Percentiles rank a stretch among this genome's conserved stretches.
These are phyloP conservation scores for Polyommatus iphigenia DNA, from an alignment of 2,888 invertebrate species.

Conservation along the genomic window DNA sequence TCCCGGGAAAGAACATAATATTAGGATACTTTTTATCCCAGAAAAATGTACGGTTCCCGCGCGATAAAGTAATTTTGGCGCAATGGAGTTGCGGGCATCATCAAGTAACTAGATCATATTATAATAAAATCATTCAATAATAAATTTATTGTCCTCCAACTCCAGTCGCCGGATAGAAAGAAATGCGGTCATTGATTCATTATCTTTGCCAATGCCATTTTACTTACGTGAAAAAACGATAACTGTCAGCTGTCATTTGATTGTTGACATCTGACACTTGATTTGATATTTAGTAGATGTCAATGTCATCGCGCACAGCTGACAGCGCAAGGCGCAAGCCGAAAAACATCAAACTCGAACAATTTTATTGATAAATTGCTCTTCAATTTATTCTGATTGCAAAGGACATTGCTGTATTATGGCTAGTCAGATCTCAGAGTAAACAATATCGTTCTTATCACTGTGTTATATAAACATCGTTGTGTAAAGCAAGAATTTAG, in stretches of 20 bases:
- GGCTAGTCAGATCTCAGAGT: neutral
- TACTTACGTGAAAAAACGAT: neutral
- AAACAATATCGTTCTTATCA: constrained; percentile 34
- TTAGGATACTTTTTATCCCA: no score
- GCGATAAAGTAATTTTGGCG: no score
- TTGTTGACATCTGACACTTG: neutral
- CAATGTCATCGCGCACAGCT: neutral
- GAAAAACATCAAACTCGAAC: neutral
- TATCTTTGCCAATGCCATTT: neutral
- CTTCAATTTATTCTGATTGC: neutral
- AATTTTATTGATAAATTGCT: neutral
- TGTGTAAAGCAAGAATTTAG: neutral
- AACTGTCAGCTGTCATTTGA: neutral
- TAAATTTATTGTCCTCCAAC: no score
- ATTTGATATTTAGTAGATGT: neutral
- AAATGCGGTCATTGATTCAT: neutral
- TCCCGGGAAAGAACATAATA: no score
- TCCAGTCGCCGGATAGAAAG: no score
- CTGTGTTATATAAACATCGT: constrained; percentile 33
- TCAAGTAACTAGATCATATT: no score
- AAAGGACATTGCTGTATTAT: neutral
- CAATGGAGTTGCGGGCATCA: no score
- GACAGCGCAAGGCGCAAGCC: neutral
- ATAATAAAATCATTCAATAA: no score
- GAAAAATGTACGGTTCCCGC: no score